Conservation (phyloP, 2,113 vertebrate species). For the Xiphophorus couchianus region DNA sequence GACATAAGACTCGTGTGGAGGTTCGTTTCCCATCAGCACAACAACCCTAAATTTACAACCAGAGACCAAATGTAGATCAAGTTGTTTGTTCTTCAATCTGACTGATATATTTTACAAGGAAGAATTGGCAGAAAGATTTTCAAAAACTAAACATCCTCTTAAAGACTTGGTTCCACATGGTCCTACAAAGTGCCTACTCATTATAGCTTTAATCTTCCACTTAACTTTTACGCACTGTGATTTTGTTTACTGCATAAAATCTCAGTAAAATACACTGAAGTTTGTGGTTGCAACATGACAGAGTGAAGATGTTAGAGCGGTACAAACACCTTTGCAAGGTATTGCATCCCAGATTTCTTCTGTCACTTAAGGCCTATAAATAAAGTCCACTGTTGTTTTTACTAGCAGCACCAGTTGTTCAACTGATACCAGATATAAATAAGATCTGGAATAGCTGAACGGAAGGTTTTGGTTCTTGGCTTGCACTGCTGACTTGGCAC, state of each 20-base stretch:
- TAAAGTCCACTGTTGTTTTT: constrained; percentile 25
- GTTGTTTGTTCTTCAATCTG: neutral
- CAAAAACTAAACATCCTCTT: neutral
- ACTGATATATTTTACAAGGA: neutral
- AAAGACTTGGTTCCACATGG: neutral
- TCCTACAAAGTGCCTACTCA: neutral
- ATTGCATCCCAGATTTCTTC: constrained; percentile 17
- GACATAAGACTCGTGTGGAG: too few relatives aligned
- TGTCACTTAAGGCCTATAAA: neutral
- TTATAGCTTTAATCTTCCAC: neutral
- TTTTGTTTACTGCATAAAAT: neutral
- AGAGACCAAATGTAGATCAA: neutral
- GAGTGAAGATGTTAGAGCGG: neutral
- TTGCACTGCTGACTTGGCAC: constrained; percentile 42
- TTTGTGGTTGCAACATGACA: neutral
- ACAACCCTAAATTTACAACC: too few relatives aligned
- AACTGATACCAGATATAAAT: constrained; percentile 49
- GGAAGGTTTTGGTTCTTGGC: constrained; percentile 49
- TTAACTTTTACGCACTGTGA: too few relatives aligned
- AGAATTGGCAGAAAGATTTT: neutral
- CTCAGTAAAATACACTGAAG: neutral
- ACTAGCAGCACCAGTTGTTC: constrained; percentile 34
- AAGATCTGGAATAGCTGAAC: constrained; percentile 64
- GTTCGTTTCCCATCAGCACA: too few relatives aligned
- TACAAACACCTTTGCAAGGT: neutral